Conservation (phyloP, 2,113 vertebrate species). For the Eclectus roratus region DNA sequence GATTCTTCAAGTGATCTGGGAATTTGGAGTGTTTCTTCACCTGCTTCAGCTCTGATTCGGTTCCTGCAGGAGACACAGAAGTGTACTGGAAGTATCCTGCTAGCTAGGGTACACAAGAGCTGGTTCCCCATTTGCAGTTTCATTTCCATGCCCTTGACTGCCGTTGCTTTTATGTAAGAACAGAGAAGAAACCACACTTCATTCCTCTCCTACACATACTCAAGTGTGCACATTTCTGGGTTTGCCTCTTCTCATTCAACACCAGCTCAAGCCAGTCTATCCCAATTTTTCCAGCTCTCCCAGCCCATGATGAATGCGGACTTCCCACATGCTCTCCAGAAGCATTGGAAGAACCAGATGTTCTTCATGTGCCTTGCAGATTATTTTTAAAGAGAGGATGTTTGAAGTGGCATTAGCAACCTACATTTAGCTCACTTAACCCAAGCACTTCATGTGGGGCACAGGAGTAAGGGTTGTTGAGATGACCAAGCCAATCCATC, state of each 20-base stretch:
- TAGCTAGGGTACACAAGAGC: background rate
- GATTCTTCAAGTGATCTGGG: background rate
- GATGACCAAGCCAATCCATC: background rate
- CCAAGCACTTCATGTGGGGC: rapidly evolving
- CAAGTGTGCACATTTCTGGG: background rate
- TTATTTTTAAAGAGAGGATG: background rate
- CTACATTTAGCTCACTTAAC: background rate
- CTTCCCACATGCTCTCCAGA: background rate
- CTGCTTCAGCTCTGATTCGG: background rate
- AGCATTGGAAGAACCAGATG: background rate
- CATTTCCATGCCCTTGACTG: background rate
- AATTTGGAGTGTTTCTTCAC: background rate
- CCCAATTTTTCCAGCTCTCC: background rate
- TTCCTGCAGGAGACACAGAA: background rate
- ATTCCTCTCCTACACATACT: background rate
- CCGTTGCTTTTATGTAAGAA: background rate
- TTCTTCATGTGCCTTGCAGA: rapidly evolving
- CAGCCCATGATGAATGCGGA: background rate
- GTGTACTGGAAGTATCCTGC: background rate
- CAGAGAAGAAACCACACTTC: background rate
- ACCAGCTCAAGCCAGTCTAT: background rate
- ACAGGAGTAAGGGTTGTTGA: background rate
- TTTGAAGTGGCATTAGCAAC: background rate
- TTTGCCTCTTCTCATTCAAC: background rate
- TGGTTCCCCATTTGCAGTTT: background rate